Evolutionary conservation across 2,113 vertebrate species (phyloP), one percentile per base, ranked within the genome.

Genomic region (Anas platyrhynchos): DNA sequence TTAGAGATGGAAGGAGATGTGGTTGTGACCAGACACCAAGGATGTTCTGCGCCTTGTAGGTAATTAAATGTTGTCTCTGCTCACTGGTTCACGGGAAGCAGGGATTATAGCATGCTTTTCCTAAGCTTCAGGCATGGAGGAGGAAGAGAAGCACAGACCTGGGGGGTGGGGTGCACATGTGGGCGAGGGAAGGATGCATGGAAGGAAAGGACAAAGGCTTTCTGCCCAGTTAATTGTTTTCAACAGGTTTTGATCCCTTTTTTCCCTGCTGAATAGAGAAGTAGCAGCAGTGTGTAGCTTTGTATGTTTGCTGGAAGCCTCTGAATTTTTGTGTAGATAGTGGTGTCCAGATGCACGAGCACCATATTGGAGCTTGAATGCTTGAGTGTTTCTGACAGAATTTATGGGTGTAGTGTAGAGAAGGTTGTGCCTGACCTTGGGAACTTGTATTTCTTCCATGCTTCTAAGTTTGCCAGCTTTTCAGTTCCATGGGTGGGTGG

Each of bases 101-200:
- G 34, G 16, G 36, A 26, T 43, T 50, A 6, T 48, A 61, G 27
- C 2, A 1, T 6, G 20, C 26, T 48, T 89, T 63, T 63, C 58
- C 27, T 63, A 31, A 38, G 22, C 26, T 25, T 68, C 13, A 3
- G 7, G 1, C 36, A 7, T 3, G 22, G 41, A 68, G 10, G 34
- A 63, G 62, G 43, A 36, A 29, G 54, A 31, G 22, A 63, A 27
- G 34, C 17, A 36, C 15, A 16, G 26, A 58, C 56, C 15, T 52
- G 48, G 63, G 27, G 9, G 7, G 16, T 65, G 27, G 9, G 7
- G 16, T 65, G 26, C 27, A 20, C 27, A 20, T 3, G 34, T 22
- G 43, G 13, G 23, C 26, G 2, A 23, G 55, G 1, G 3, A 62
- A 29, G 29, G 17, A 32, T 29, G 18, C 22, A 2, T 2, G 2